phyloP scores from a whole-genome alignment of 2,797 vertebrate genomes.

The Enoplosus armatus region DNA sequence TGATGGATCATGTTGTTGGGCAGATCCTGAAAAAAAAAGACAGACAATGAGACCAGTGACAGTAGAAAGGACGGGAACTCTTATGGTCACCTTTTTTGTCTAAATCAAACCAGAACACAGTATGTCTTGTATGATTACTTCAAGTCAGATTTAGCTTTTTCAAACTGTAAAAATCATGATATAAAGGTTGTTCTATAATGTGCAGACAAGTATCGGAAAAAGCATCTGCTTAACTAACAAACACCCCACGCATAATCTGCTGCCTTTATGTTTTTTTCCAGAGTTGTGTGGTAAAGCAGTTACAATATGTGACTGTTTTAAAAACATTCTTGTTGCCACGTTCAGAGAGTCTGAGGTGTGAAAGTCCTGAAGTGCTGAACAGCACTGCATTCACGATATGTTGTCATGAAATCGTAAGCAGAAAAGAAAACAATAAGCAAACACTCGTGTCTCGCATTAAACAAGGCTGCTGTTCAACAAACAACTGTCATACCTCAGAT shows the following conservation, averaged over 20 bases:
- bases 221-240: too few relatives aligned
- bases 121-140: neutral
- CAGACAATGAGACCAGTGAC: neutral
- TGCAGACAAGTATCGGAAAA: neutral
- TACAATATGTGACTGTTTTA: neutral
- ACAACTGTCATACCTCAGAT: neutral
- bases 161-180: neutral
- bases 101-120: neutral
- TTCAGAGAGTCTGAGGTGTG: neutral
- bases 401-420: neutral
- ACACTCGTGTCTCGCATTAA: neutral
- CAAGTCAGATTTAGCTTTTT: neutral
- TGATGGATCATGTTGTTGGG: slow-evolving; percentile 99
- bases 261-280: slow-evolving; percentile 11
- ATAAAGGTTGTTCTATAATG: neutral
- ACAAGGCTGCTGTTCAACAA: neutral
- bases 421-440: neutral
- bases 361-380: neutral
- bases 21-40: slow-evolving; percentile 87
- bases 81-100: neutral
- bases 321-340: neutral
- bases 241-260: neutral
- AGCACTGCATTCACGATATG: neutral
- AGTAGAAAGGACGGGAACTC: neutral
- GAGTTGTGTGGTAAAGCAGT: neutral